Evolutionary conservation across 2,888 invertebrate genomes (phyloP).

Genomic region (Sphinx pinastri): DNA sequence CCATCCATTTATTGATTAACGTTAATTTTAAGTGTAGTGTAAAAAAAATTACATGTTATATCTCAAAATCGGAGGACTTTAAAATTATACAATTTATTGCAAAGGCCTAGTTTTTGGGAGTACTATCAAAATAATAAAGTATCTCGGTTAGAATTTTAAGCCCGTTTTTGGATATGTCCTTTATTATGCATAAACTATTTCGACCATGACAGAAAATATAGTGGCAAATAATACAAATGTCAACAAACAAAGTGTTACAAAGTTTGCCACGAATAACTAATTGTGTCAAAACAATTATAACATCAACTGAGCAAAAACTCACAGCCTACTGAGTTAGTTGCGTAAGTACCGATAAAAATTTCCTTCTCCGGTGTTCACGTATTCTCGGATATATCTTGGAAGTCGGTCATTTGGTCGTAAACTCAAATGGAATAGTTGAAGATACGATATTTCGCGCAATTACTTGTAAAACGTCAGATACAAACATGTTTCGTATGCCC

Average conservation of each 20-base stretch:
- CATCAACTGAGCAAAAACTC: slow-evolving; percentile 24
- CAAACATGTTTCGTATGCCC: slow-evolving; percentile 8
- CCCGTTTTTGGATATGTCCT: too few relatives aligned
- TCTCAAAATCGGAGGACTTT: too few relatives aligned
- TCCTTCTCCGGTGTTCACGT: slow-evolving; percentile 36
- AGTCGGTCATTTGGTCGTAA: slow-evolving; percentile 50
- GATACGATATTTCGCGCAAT: slow-evolving; percentile 31
- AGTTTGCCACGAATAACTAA: slow-evolving; percentile 20
- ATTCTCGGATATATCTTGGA: slow-evolving; percentile 44
- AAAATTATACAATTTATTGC: too few relatives aligned
- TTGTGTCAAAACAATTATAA: slow-evolving; percentile 37
- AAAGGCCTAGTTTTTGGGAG: too few relatives aligned
- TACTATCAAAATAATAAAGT: too few relatives aligned
- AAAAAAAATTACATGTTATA: too few relatives aligned
- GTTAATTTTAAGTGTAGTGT: too few relatives aligned
- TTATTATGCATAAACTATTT: background rate
- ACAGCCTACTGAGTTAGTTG: slow-evolving; percentile 27
- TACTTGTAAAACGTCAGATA: slow-evolving; percentile 17
- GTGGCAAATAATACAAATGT: background rate
- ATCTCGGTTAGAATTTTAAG: too few relatives aligned
- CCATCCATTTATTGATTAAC: too few relatives aligned
- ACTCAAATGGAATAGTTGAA: slow-evolving; percentile 39
- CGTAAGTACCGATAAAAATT: slow-evolving; percentile 37
- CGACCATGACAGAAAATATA: background rate
- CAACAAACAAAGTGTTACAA: background rate